phyloP scores from a whole-genome alignment of 2,113 vertebrate species.

The Mormyrus lacerda region DNA sequence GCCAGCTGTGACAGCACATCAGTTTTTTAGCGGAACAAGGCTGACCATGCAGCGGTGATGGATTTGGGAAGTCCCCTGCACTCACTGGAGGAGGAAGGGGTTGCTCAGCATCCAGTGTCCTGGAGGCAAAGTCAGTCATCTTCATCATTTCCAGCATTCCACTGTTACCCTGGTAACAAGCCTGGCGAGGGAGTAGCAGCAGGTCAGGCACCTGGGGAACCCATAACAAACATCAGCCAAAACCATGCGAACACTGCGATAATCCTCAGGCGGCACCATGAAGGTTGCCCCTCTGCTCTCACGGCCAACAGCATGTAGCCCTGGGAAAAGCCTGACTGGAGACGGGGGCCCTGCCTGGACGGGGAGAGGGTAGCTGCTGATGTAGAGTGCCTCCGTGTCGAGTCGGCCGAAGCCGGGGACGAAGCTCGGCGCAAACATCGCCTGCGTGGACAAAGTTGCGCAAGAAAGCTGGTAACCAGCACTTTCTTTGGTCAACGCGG shows the following conservation, averaged over 20 bases:
- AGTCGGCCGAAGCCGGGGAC: background rate
- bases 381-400: slow-evolving; percentile 2
- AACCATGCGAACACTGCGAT: background rate
- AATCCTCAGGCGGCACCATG: background rate
- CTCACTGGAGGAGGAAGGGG: background rate
- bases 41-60: background rate
- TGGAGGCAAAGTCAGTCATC: background rate
- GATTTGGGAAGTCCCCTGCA: background rate
- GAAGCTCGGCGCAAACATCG: background rate
- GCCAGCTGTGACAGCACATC: background rate
- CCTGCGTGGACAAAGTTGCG: background rate
- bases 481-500: background rate
- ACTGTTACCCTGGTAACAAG: background rate
- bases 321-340: background rate
- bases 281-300: background rate
- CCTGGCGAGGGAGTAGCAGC: background rate
- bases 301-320: background rate
- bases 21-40: background rate
- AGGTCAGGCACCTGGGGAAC: background rate
- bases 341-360: background rate
- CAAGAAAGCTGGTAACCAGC: background rate
- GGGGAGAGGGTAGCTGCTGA: background rate
- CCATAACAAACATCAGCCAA: background rate
- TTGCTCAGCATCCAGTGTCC: background rate
- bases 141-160: slow-evolving; percentile 1